These are phyloP conservation scores for Galaxias olidus DNA, from an alignment of 2,797 vertebrate species.

Conservation along the genomic window DNA sequence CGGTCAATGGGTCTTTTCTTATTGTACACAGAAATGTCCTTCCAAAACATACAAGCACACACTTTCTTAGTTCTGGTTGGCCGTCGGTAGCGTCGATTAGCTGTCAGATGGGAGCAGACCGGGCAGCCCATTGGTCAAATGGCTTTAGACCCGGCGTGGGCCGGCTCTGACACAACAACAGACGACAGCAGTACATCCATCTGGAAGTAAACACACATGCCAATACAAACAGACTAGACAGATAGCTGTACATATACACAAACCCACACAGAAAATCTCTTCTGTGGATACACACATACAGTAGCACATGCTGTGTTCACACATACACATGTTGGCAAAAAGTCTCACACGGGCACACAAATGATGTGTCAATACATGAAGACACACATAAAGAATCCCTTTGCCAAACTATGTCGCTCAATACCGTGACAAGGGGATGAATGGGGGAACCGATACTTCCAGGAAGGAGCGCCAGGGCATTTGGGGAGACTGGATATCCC, in stretches of 20 bases:
- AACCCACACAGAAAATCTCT: too few species aligned
- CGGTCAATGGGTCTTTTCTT: not conserved
- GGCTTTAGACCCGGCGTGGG: not conserved
- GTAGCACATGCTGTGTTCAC: too few species aligned
- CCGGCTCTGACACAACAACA: not conserved
- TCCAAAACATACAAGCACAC: not conserved
- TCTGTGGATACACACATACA: too few species aligned
- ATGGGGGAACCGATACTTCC: constrained; percentile 13
- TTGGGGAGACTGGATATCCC: constrained; percentile 46
- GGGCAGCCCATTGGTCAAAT: not conserved
- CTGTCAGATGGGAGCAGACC: not conserved
- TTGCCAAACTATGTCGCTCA: constrained; percentile 14
- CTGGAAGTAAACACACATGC: constrained; percentile 5
- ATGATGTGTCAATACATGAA: not conserved
- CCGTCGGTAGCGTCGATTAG: not conserved
- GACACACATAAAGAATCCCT: constrained; percentile 11
- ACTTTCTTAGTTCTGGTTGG: not conserved
- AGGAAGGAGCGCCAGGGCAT: constrained; percentile 21
- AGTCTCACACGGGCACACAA: too few species aligned
- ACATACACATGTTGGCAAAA: too few species aligned
- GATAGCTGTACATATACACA: not conserved
- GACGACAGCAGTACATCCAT: not conserved
- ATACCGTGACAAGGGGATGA: constrained; percentile 11
- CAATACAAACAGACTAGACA: not conserved
- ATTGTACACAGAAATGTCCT: not conserved